Conservation (phyloP, 2,797 vertebrate genomes). For the Macroramphosus scolopax region DNA sequence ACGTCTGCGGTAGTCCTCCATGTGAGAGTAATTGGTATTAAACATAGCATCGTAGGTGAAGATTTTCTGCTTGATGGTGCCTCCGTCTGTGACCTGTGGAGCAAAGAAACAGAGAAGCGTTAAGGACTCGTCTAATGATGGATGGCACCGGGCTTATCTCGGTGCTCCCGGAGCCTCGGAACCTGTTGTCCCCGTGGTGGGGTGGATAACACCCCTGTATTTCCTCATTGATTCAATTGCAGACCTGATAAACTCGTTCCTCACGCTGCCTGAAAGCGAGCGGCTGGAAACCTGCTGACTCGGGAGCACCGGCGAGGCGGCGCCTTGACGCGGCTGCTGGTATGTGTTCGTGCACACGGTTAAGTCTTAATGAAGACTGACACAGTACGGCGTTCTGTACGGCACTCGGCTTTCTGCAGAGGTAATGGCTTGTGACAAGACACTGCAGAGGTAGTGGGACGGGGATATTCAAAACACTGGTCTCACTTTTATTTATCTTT, state of each 20-base stretch:
- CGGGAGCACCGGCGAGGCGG: slow-evolving; percentile 47
- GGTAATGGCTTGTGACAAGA: slow-evolving; percentile 72
- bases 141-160: slow-evolving; percentile 29
- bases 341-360: slow-evolving; percentile 34
- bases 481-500: slow-evolving; percentile 46
- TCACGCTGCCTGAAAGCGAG: slow-evolving; percentile 36
- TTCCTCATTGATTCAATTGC: slow-evolving; percentile 83
- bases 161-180: slow-evolving; percentile 26
- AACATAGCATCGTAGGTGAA: slow-evolving; percentile 99
- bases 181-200: slow-evolving; percentile 56
- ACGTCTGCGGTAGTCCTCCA: slow-evolving; percentile 93
- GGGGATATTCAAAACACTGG: slow-evolving; percentile 60
- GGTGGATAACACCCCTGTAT: slow-evolving; percentile 73
- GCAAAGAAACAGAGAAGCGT: slow-evolving; percentile 39
- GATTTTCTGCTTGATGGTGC: slow-evolving; percentile 98
- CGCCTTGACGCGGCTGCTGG: slow-evolving; percentile 34
- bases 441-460: slow-evolving; percentile 51
- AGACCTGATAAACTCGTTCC: slow-evolving; percentile 62
- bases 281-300: slow-evolving; percentile 54
- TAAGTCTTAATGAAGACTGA: slow-evolving; percentile 72
- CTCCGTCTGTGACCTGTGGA: slow-evolving; percentile 92
- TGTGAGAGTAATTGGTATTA: slow-evolving; percentile 97
- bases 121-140: slow-evolving; percentile 44
- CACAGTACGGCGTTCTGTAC: slow-evolving; percentile 46
- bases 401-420: slow-evolving; percentile 51